phyloP scores from a whole-genome alignment of 2,113 vertebrate genomes.

The Phylloscopus trochilus region DNA sequence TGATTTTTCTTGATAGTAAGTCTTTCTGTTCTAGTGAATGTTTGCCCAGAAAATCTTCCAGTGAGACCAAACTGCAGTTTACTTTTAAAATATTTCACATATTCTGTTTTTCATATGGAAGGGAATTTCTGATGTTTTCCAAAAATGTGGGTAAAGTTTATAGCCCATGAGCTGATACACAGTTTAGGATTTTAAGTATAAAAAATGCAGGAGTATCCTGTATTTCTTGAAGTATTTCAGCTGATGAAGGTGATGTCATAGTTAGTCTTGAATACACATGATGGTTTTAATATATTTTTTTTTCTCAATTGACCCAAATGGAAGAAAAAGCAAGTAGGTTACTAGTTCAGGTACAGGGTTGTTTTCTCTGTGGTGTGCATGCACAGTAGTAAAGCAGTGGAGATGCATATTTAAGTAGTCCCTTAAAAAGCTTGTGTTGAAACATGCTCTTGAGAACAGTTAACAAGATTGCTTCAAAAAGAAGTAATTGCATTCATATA shows the following conservation, averaged over 20 bases:
- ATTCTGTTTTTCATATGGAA: neutral
- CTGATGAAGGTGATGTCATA: neutral
- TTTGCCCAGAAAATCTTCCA: neutral
- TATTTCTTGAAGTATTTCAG: neutral
- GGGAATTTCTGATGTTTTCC: neutral
- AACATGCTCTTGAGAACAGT: neutral
- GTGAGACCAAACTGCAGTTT: neutral
- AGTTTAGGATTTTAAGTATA: neutral
- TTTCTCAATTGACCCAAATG: neutral
- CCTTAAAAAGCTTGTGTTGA: neutral
- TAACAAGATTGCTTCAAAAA: neutral
- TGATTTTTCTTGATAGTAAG: neutral
- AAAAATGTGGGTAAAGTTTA: neutral
- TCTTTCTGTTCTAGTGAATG: neutral
- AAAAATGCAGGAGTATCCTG: neutral
- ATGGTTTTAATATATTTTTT: neutral
- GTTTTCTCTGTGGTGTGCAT: neutral
- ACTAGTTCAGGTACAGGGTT: neutral
- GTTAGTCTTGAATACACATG: neutral
- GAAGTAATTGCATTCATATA: neutral
- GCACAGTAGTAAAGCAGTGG: neutral
- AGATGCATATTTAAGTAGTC: neutral
- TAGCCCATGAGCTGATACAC: neutral
- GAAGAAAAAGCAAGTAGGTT: neutral
- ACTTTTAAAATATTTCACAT: neutral